Evolutionary conservation across 2,797 vertebrate genomes (phyloP), one percentile per base, ranked within the genome.

Genomic region (Onychomys arenicola): DNA sequence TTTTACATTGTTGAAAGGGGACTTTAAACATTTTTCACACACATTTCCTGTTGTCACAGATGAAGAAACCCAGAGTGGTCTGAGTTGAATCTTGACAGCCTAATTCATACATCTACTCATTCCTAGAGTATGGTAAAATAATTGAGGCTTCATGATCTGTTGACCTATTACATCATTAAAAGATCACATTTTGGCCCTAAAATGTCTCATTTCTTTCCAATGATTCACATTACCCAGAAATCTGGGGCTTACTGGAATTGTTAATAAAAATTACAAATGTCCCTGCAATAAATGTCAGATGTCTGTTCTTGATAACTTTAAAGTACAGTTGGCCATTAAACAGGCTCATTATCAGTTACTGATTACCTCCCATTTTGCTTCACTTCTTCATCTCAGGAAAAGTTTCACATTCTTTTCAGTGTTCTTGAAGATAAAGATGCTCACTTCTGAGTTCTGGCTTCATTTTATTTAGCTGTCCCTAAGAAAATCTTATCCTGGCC

Each of bases 151-250:
- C 55, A 46, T 46, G 59, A 65, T 81, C 96, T 97, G 0, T 37
- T 95, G 88, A 96, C 92, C 88, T 94, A 80, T 93, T 94, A 81
- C 52, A 82, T 84, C 85, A 77, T 82, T 93, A 78, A 83, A 94
- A 95, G 43, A 94, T 84, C 87, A 88, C 19, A 91, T 77, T 94
- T 94, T 97, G 95, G 83, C 83, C 87, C 80, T 85, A 80, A 90
- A 89, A 93, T 43, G 55, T 76, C 17, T 76, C 25, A 87, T 91
- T 93, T 49, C 52, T 97, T 87, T 37, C 27, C 63, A 96, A 2
- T 96, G 76, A 93, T 93, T 96, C 91, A 95, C 61, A 92, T 90
- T 97, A 94, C 77, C 87, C 85, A 97, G 96, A 97, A 97, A 75
- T 65, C n/a, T 94, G 11, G 21, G 29, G 37, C 63, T 95, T 97